Conservation (phyloP, 2,113 vertebrate species). For the Tauraco erythrolophus region DNA sequence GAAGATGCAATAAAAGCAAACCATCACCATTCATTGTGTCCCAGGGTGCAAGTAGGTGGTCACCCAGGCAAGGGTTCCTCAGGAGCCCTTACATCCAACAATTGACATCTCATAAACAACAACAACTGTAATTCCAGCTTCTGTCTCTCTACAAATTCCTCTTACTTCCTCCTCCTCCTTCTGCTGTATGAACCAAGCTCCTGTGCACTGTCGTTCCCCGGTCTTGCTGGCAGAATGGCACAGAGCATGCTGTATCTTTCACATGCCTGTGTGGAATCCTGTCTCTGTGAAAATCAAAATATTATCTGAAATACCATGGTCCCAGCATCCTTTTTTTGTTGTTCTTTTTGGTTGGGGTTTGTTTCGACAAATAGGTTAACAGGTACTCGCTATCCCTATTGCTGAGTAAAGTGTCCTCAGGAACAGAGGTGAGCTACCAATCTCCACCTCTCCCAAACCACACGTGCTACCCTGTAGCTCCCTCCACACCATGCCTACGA, state of each 20-base stretch:
- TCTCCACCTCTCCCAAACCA: background rate
- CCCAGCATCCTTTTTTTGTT: background rate
- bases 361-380: background rate
- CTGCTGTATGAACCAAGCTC: background rate
- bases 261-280: background rate
- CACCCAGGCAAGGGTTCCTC: background rate
- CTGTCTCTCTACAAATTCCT: background rate
- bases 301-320: background rate
- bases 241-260: background rate
- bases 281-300: background rate
- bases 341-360: background rate
- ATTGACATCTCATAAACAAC: background rate
- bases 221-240: background rate
- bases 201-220: background rate
- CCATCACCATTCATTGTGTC: background rate
- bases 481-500: background rate
- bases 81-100: background rate
- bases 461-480: background rate
- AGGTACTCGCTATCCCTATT: background rate
- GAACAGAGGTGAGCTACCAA: background rate
- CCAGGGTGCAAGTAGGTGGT: fast-evolving
- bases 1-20: background rate
- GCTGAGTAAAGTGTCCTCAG: background rate
- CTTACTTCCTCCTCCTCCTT: background rate
- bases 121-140: background rate